Percentiles rank a stretch among this genome's conserved stretches.
Conservation (phyloP, 2,113 vertebrate species). For the Heterochromis multidens region DNA sequence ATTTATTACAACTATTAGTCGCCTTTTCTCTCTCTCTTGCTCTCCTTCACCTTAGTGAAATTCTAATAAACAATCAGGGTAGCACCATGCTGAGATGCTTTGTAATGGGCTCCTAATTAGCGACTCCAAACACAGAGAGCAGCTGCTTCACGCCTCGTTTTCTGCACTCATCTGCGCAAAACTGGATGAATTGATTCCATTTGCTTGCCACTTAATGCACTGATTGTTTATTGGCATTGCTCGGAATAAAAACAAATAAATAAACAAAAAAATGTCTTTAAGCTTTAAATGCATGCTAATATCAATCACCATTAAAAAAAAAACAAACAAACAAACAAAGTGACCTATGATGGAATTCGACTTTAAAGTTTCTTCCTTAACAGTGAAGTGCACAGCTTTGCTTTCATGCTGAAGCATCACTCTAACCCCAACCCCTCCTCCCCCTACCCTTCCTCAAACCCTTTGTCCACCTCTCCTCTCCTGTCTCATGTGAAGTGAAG, state of each 20-base stretch:
- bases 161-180: conserved; percentile 74
- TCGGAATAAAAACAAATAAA: conserved; percentile 55
- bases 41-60: conserved; percentile 59
- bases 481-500: conserved; percentile 67
- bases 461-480: conserved; percentile 32
- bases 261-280: conserved; percentile 48
- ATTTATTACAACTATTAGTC: conserved; percentile 70
- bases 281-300: conserved; percentile 44
- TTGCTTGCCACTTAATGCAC: conserved; percentile 71
- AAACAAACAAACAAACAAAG: conserved; percentile 21
- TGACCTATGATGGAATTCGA: conserved; percentile 37
- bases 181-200: conserved; percentile 76
- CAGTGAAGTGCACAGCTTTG: not conserved
- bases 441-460: not conserved
- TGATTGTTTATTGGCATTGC: conserved; percentile 73
- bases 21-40: conserved; percentile 36
- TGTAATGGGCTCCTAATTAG: conserved; percentile 75
- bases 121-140: conserved; percentile 67
- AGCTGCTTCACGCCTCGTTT: conserved; percentile 76
- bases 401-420: not conserved
- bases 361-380: conserved; percentile 46
- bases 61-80: conserved; percentile 73
- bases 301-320: conserved; percentile 48
- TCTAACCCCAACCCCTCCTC: not conserved
- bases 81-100: conserved; percentile 69